phyloP scores from a whole-genome alignment of 2,113 vertebrate species.

The Amphiprion percula region DNA sequence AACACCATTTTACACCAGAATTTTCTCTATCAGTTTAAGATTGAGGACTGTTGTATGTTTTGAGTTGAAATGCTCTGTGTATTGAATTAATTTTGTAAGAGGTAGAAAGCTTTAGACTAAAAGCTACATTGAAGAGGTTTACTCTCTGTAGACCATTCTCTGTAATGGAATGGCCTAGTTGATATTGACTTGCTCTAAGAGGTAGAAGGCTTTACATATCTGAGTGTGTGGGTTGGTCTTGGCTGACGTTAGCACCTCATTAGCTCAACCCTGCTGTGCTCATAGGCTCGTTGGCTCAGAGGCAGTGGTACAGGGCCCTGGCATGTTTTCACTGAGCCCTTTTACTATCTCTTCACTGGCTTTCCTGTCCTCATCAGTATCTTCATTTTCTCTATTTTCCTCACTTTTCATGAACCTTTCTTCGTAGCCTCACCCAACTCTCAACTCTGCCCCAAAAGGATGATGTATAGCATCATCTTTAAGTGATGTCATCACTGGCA shows the following conservation, averaged over 20 bases:
- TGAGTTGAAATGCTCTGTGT: background rate
- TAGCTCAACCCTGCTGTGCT: slow-evolving; percentile 51
- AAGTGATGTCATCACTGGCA: slow-evolving; percentile 58
- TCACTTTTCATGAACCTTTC: background rate
- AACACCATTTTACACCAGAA: background rate
- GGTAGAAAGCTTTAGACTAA: slow-evolving; percentile 1
- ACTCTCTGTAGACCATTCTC: slow-evolving; percentile 3
- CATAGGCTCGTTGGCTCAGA: slow-evolving; percentile 46
- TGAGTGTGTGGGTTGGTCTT: slow-evolving; percentile 46
- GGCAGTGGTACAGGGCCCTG: slow-evolving; percentile 58
- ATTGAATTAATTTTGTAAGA: background rate
- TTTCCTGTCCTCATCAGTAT: slow-evolving; percentile 42
- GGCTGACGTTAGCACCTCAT: slow-evolving; percentile 59
- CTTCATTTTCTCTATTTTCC: background rate
- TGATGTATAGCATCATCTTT: slow-evolving; percentile 46
- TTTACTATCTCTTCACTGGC: slow-evolving; percentile 39
- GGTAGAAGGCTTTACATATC: slow-evolving; percentile 45
- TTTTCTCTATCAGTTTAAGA: background rate
- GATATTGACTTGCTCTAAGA: slow-evolving; percentile 49
- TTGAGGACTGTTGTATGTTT: background rate
- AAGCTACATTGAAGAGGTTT: slow-evolving; percentile 2
- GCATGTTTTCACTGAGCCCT: slow-evolving; percentile 55
- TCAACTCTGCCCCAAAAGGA: slow-evolving; percentile 28
- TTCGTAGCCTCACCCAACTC: slow-evolving; percentile 29
- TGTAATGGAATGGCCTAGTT: slow-evolving; percentile 40